Base-by-base conservation (phyloP, 2,797 vertebrate genomes). In the Enteromius viviparus region DNA sequence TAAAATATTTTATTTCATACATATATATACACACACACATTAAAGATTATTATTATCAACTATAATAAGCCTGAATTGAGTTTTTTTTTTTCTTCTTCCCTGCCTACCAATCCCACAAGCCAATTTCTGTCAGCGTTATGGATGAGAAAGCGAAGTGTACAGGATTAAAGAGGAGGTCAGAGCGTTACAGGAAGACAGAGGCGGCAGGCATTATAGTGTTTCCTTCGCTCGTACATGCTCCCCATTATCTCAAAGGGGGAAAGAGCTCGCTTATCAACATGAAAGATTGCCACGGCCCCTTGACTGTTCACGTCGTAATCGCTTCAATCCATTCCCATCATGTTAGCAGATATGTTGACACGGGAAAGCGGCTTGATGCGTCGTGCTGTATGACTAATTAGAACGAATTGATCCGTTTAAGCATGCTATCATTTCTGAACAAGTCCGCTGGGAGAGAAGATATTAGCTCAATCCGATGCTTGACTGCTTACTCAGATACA, bases 321-420 rank as follows among this genome's bases (percentile, higher is more conserved):
- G 89, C 89, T 92, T 90, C 87, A 88, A 89, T 92, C 88, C 71
- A 81, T 91, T 86, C 87, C 89, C 80, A 80, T 89, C 89, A 85
- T 89, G 86, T 91, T 91, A 84, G 90, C 83, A 88, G 91, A 91
- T 90, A 92, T 92, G 92, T 94, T 93, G 92, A 94, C 92, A 92
- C 12, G 83, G 89, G 66, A 71, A 90, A 91, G 89, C 85, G 51
- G 75, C 19, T 87, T 89, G 90, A 92, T 91, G 92, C 90, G 90
- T 93, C 78, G 79, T 71, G 84, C 89, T 88, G 89, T 92, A 91
- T 92, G 91, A 92, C 93, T 94, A 94, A 95, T 93, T 93, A 90
- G 90, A 91, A 92, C 85, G 86, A 93, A 94, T 92, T 93, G 92
- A 94, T 94, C 92, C 89, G 82, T 92, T 94, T 93, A 93, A 93